A percentile compares a stretch with the other conserved stretches of the same genome.
These are phyloP conservation scores for Emys orbicularis DNA, from an alignment of 2,797 vertebrate genomes.

Conservation along the genomic window DNA sequence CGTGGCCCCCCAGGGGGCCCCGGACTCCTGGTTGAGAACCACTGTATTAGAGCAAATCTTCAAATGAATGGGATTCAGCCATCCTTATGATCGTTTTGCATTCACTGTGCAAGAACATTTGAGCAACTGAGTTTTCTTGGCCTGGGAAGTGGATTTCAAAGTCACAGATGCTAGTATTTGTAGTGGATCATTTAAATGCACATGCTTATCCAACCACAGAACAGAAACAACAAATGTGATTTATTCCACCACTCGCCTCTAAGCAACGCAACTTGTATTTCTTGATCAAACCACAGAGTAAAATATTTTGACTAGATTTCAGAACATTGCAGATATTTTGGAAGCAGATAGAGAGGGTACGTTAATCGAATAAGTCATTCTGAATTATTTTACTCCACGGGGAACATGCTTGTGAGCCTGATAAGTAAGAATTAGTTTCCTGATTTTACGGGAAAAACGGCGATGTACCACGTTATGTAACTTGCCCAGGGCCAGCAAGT, in stretches of 20 bases:
- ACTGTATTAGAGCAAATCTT: neutral
- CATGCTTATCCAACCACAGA: fast-evolving
- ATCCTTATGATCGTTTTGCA: neutral
- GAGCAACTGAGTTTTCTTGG: neutral
- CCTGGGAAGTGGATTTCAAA: neutral
- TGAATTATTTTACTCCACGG: neutral
- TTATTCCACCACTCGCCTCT: neutral
- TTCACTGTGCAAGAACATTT: neutral
- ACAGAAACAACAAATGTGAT: fast-evolving
- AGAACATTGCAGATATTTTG: conserved; percentile 15
- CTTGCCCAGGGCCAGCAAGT: conserved; percentile 30
- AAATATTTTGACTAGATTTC: neutral
- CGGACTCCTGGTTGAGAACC: no score
- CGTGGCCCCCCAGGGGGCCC: no score
- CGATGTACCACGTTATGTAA: conserved; percentile 30
- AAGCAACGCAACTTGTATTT: neutral
- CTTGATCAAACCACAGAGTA: neutral
- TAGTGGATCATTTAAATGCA: neutral
- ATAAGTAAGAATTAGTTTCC: conserved; percentile 27
- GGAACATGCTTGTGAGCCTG: conserved; percentile 7
- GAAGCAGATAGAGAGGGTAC: neutral
- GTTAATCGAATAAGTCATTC: conserved; percentile 30
- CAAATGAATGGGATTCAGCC: neutral
- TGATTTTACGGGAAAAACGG: conserved; percentile 10
- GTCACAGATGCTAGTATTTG: neutral